Percentiles rank a stretch among this genome's conserved stretches.
phyloP scores from a whole-genome alignment of 2,113 vertebrate genomes.

The Casuarius casuarius region DNA sequence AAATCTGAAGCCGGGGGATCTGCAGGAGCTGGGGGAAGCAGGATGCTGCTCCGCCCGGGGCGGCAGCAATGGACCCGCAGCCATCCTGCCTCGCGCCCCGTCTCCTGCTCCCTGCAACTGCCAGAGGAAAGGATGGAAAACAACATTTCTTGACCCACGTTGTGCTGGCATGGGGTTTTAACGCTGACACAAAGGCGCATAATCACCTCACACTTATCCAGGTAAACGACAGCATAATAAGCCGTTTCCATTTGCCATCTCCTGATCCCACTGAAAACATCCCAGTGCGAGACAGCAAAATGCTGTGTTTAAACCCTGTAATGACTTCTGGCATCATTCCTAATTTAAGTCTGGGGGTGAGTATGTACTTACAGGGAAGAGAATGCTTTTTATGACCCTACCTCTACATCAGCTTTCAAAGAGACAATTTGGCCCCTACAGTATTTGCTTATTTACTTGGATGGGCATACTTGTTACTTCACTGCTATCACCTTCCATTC shows the following conservation, averaged over 20 bases:
- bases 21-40: too few relatives aligned
- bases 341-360: not conserved
- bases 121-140: too few relatives aligned
- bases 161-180: too few relatives aligned
- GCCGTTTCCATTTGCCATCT: not conserved
- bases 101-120: too few relatives aligned
- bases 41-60: too few relatives aligned
- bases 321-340: not conserved
- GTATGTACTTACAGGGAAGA: not conserved
- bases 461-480: not conserved
- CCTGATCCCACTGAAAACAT: not conserved
- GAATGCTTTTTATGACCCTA: not conserved
- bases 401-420: not conserved
- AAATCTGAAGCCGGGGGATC: not conserved
- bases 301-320: not conserved
- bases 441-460: not conserved
- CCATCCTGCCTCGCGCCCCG: too few relatives aligned
- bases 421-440: not conserved
- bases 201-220: rapidly evolving
- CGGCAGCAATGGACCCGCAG: too few relatives aligned
- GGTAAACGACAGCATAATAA: not conserved
- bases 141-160: too few relatives aligned
- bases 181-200: too few relatives aligned
- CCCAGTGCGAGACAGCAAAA: not conserved
- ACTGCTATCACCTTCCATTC: not conserved